A percentile compares a stretch with the other conserved stretches of the same genome.
Conservation (phyloP, 2,113 vertebrate species). For the Rhineura floridana region DNA sequence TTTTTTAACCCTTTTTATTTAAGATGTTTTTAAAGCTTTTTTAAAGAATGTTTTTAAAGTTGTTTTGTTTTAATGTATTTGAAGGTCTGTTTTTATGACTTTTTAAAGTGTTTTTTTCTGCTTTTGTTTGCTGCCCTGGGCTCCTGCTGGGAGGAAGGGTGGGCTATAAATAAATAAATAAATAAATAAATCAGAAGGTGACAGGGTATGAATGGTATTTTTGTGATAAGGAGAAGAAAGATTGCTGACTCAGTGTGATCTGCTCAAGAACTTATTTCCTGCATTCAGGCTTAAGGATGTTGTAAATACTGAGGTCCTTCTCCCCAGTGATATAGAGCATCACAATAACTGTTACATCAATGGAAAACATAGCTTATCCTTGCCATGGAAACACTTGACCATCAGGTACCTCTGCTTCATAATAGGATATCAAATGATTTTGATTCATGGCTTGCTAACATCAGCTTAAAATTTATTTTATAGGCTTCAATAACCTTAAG, state of each 20-base stretch:
- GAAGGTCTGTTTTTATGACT: no score
- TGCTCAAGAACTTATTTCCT: slow-evolving; percentile 3
- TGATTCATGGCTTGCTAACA: slow-evolving; percentile 32
- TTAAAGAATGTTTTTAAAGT: no score
- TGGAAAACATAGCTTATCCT: background rate
- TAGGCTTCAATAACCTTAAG: slow-evolving; percentile 91
- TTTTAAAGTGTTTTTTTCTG: no score
- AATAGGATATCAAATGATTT: background rate
- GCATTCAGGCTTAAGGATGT: background rate
- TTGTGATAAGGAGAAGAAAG: background rate
- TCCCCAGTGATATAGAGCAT: background rate
- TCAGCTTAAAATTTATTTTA: slow-evolving; percentile 37
- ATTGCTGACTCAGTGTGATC: background rate
- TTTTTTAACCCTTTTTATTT: no score
- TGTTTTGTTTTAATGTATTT: no score
- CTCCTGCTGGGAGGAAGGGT: no score
- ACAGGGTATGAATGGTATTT: background rate
- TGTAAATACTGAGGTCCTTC: background rate
- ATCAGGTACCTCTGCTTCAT: background rate
- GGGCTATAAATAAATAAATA: no score
- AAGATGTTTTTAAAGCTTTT: no score
- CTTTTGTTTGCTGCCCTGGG: no score
- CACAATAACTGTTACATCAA: slow-evolving; percentile 17
- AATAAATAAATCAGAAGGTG: background rate
- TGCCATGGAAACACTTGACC: background rate